These are phyloP conservation scores for Ciona savignyi DNA, from an alignment of 23 tunicate species.

Conservation along the genomic window DNA sequence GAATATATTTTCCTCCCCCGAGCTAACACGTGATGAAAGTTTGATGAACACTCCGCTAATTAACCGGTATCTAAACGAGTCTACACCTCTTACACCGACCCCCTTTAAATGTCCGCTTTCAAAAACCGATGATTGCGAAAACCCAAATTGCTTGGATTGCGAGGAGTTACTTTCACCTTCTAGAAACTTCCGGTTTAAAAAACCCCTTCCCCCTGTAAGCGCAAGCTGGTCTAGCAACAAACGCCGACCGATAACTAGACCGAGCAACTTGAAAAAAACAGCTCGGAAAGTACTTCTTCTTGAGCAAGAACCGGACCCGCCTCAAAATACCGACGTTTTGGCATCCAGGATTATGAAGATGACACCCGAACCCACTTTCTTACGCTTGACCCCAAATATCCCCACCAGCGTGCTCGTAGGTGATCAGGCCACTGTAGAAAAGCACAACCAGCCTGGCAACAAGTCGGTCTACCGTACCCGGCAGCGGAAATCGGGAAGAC, in stretches of 20 bases:
- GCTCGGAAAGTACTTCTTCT: constrained; percentile 34
- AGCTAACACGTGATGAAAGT: neutral
- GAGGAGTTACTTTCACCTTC: constrained; percentile 4
- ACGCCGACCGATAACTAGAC: neutral
- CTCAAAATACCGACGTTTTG: neutral
- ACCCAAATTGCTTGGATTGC: neutral
- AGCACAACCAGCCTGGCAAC: constrained; percentile 9
- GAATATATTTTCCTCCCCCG: neutral
- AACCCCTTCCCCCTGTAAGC: constrained; percentile 14
- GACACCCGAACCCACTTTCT: neutral
- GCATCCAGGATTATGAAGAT: neutral
- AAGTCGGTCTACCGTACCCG: constrained; percentile 39
- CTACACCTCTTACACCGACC: constrained; percentile 66
- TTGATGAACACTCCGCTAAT: constrained; percentile 50
- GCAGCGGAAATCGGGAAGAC: neutral
- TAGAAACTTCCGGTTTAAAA: constrained; percentile 9
- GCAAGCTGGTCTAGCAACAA: neutral
- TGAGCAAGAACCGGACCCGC: constrained; percentile 3
- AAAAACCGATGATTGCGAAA: neutral
- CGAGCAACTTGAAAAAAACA: constrained; percentile 6
- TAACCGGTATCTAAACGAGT: constrained; percentile 52
- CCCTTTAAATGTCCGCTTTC: constrained; percentile 62
- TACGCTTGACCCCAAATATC: neutral
- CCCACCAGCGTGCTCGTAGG: constrained; percentile 30
- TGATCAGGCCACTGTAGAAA: constrained; percentile 30